Evolutionary conservation across 2,888 invertebrate species (phyloP).

Genomic region (Callyntrura sp.): DNA sequence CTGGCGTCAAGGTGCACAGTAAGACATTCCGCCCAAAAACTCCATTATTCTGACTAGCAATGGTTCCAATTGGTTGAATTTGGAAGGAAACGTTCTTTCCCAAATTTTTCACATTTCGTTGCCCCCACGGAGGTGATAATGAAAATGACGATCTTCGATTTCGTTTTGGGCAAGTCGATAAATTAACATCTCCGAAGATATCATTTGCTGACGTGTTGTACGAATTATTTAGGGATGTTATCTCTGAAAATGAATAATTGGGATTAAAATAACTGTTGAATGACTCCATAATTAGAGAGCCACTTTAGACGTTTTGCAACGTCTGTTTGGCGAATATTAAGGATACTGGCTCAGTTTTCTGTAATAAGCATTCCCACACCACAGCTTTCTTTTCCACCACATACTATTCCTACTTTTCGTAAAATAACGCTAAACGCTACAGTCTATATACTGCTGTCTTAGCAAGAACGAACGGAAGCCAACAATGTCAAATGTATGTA

Average conservation of each 20-base stretch:
- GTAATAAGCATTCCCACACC: too few relatives aligned
- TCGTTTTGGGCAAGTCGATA: neutral
- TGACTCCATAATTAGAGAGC: neutral
- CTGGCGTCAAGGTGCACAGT: neutral
- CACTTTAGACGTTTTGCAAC: too few relatives aligned
- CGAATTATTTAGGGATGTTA: neutral
- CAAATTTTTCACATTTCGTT: neutral
- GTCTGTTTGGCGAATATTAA: too few relatives aligned
- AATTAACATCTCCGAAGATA: neutral
- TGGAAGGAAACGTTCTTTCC: neutral
- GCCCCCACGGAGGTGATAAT: neutral
- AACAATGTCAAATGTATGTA: too few relatives aligned
- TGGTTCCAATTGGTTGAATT: neutral
- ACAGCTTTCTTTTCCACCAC: too few relatives aligned
- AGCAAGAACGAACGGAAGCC: too few relatives aligned
- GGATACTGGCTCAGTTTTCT: too few relatives aligned
- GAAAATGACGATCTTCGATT: neutral
- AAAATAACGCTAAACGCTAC: too few relatives aligned
- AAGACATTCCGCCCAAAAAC: neutral
- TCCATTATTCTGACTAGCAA: neutral
- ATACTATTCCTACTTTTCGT: too few relatives aligned
- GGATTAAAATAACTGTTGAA: neutral
- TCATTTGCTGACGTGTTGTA: neutral
- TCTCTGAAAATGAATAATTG: neutral
- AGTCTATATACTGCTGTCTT: too few relatives aligned